Evolutionary conservation across 92 coral and sea anemone genomes (phyloP), one percentile per base, ranked within the genome.

Genomic region (Metridium senile): DNA sequence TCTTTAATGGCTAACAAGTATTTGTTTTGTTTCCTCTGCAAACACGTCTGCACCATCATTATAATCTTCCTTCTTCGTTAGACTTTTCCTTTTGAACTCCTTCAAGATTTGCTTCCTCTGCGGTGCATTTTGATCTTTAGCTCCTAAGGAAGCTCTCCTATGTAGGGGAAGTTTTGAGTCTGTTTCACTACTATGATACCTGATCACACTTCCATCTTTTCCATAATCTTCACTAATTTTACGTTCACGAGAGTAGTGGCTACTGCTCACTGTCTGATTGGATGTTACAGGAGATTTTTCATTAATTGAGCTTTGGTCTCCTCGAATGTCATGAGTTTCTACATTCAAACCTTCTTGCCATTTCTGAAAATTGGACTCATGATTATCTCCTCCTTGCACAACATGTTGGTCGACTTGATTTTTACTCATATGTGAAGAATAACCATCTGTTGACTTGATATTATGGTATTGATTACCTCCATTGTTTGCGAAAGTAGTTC

Each of bases 1-100:
- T 54, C 17, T 10, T 39, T 39, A 17, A 22, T 61, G 32, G 31
- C 8, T 1, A 23, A 61, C 33, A 27, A 23, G 9, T 23, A 23
- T 26, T 61, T 22, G 2, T 23, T 27, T 61, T 61, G 28, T 26
- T 61, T 61, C 17, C 17, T 61, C 11, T 7, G 66, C 29, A 63
- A 63, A 63, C 69, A 29, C 10, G 33, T 53, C 25, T 34, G 72
- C 66, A 59, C 33, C 30, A 58, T 9, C 63, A 20, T 47, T 26
- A 4, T 67, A 19, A 16, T 33, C 29, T 17, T 29, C 26, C 23
- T 20, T 20, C 23, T 43, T 52, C 4, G 64, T 72, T 34, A 46
- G 26, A 22, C 67, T 68, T 70, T 59, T 79, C n/a, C 75, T 51
- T 53, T 70, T 79, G 56, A 79, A 62, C 45, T 79, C 84, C 22